These are phyloP conservation scores for Plestiodon gilberti DNA, from an alignment of 2,113 vertebrate genomes.

Conservation along the genomic window DNA sequence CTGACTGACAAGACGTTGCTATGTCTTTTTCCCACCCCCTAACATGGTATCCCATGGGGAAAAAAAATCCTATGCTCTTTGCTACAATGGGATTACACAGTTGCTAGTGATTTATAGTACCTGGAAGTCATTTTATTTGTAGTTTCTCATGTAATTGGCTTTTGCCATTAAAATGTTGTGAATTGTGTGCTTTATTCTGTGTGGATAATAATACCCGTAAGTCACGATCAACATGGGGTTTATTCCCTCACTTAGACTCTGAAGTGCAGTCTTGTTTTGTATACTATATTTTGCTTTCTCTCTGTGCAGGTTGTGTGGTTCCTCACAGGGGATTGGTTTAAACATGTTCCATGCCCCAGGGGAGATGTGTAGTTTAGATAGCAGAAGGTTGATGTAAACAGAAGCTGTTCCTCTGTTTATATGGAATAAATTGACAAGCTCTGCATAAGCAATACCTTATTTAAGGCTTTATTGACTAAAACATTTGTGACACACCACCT, in stretches of 20 bases:
- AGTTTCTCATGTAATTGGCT: not conserved
- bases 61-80: too few species aligned
- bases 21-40: not conserved
- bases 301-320: not conserved
- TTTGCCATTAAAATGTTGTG: not conserved
- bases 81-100: not conserved
- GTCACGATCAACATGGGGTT: not conserved
- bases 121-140: not conserved
- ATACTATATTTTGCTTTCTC: not conserved
- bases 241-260: not conserved
- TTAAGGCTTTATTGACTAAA: not conserved
- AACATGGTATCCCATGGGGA: not conserved
- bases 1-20: not conserved
- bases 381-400: constrained; percentile 13
- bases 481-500: not conserved
- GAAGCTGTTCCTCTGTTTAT: not conserved
- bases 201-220: not conserved
- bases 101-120: not conserved
- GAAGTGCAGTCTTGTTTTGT: not conserved
- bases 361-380: constrained; percentile 10
- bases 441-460: rapidly evolving
- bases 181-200: not conserved
- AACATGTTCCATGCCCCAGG: not conserved
- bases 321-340: not conserved
- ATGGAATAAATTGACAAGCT: not conserved